Evolutionary conservation across 2,888 invertebrate genomes (phyloP).

Genomic region (Eristalis pertinax): DNA sequence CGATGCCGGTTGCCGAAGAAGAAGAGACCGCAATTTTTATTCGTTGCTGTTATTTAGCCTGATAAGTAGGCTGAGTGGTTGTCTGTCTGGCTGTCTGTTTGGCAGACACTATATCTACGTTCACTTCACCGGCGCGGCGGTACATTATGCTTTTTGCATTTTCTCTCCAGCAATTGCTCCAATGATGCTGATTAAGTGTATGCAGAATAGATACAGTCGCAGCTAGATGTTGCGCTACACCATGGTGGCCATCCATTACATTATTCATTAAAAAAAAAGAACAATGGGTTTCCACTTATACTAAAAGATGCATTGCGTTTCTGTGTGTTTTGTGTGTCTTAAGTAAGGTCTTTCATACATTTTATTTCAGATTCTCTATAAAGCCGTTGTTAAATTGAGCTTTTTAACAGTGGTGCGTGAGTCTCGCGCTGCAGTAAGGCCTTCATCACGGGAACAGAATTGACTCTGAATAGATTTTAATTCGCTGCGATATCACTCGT

Average conservation of each 20-base stretch:
- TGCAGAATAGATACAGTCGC: conserved; percentile 39
- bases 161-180: conserved; percentile 66
- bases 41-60: conserved; percentile 63
- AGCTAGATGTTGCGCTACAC: conserved; percentile 1
- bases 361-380: too few relatives aligned
- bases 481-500: too few relatives aligned
- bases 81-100: conserved; percentile 59
- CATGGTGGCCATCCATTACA: background rate
- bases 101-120: conserved; percentile 42
- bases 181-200: conserved; percentile 64
- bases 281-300: too few relatives aligned
- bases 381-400: too few relatives aligned
- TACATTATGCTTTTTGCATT: conserved; percentile 64
- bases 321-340: too few relatives aligned
- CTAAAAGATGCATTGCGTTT: too few relatives aligned
- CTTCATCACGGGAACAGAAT: too few relatives aligned
- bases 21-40: conserved; percentile 57
- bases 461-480: too few relatives aligned
- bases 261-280: background rate
- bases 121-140: conserved; percentile 31
- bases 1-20: conserved; percentile 9
- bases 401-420: too few relatives aligned
- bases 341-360: too few relatives aligned
- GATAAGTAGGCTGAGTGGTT: conserved; percentile 72
- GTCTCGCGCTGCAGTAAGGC: too few relatives aligned